phyloP scores from a whole-genome alignment of 2,113 vertebrate species.

The Macaca mulatta region DNA sequence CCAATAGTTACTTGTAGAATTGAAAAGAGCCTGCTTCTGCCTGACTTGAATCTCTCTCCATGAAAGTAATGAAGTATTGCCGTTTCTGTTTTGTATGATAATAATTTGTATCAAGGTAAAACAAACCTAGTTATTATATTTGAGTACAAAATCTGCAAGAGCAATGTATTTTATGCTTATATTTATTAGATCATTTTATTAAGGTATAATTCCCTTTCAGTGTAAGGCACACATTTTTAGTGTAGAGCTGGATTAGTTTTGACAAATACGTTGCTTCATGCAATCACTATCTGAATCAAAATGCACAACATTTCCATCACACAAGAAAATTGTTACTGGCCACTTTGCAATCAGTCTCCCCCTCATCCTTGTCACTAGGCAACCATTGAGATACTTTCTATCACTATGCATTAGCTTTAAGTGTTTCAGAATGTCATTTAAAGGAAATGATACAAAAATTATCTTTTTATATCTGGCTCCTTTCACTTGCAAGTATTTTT shows the following conservation, averaged over 20 bases:
- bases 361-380: background rate
- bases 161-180: background rate
- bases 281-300: slow-evolving; percentile 16
- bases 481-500: background rate
- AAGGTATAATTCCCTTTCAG: background rate
- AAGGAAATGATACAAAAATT: slow-evolving; percentile 7
- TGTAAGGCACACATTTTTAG: background rate
- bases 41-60: background rate
- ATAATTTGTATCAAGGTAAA: slow-evolving; percentile 15
- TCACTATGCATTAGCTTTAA: background rate
- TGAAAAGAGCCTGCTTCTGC: background rate
- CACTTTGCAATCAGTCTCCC: background rate
- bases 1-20: background rate
- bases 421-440: slow-evolving; percentile 19
- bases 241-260: background rate
- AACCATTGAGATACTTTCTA: background rate
- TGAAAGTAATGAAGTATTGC: background rate
- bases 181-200: background rate
- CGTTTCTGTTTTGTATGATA: background rate
- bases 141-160: background rate
- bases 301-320: background rate
- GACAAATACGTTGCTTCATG: slow-evolving; percentile 27
- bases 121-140: background rate
- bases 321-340: background rate
- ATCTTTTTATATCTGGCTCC: background rate